Conservation (phyloP, 2,113 vertebrate genomes). For the Tragelaphus strepsiceros region DNA sequence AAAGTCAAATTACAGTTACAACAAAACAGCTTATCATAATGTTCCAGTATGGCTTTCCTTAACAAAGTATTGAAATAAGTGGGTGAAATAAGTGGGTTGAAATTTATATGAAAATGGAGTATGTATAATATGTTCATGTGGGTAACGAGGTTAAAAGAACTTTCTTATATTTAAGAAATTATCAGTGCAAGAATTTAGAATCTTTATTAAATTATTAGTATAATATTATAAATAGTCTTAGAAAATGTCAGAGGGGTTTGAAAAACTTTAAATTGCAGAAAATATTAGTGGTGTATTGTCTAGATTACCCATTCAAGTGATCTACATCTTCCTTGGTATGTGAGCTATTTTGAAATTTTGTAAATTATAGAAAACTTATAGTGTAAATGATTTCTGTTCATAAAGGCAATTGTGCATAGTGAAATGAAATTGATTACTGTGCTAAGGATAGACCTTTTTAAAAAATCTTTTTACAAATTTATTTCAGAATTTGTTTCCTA, state of each 20-base stretch:
- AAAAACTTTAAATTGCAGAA: background rate
- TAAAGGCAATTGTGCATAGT: background rate
- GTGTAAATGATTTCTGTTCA: background rate
- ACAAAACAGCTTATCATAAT: background rate
- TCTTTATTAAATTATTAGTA: background rate
- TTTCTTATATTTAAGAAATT: background rate
- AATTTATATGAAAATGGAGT: background rate
- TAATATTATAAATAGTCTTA: background rate
- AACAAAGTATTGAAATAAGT: background rate
- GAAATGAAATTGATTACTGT: background rate
- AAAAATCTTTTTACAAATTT: background rate
- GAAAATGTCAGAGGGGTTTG: background rate
- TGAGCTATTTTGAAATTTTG: background rate
- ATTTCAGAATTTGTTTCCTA: background rate
- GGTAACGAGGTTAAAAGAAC: background rate
- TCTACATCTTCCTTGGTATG: background rate
- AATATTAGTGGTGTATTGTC: background rate
- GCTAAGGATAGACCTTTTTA: background rate
- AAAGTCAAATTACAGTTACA: background rate
- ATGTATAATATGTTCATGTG: background rate
- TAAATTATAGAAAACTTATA: background rate
- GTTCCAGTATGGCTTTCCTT: background rate
- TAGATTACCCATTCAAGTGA: background rate
- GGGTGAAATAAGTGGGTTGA: background rate
- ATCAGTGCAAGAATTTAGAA: background rate